Evolutionary conservation across 1,140 invertebrate genomes (phyloP), one percentile per base, ranked within the genome.

Genomic region (Brachionus sp.): DNA sequence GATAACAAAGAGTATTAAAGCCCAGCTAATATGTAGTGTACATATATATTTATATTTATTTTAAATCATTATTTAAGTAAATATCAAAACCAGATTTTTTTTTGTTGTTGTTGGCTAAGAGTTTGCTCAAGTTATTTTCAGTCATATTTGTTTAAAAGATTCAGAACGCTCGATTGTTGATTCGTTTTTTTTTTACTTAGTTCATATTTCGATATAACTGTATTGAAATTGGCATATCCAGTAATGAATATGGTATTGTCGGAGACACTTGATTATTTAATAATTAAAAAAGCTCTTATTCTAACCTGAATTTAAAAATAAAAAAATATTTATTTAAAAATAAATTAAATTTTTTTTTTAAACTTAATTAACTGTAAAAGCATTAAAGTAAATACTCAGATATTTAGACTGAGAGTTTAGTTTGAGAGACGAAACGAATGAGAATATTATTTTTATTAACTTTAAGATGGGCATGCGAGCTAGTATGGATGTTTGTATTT

Each of bases 1-100:
- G 66, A 70, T 42, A 70, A 70, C 10, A 57, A 57, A 57, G 50
- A 57, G 16, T 57, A 23, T 57, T 57, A n/a, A 1, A 57, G 5
- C 64, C 33, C 66, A 39, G 33, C 37, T 70, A 70, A 70, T 37
- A 70, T 37, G 35, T 37, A 70, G 35, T 37, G 39, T 70, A 42
- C 37, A 23, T 70, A 37, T 70, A 19, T 37, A 70, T 70, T 7
- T 70, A 10, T 66, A 33, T 66, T 66, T 66, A 12, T 64, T 37
- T 66, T 35, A 39, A 37, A 39, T 70, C n/a, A 39, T 37, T 37
- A 39, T 39, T 70, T 39, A 70, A 70, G 35, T 70, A 70, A 70
- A 70, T 70, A 70, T 70, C 66, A 70, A 70, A 70, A 70, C 66
- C 66, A 70, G 66, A 70, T 70, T 70, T 39, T 70, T 39, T 16